Evolutionary conservation across 2,797 vertebrate genomes (phyloP).

Genomic region (Ptychobarbus kaznakovi): DNA sequence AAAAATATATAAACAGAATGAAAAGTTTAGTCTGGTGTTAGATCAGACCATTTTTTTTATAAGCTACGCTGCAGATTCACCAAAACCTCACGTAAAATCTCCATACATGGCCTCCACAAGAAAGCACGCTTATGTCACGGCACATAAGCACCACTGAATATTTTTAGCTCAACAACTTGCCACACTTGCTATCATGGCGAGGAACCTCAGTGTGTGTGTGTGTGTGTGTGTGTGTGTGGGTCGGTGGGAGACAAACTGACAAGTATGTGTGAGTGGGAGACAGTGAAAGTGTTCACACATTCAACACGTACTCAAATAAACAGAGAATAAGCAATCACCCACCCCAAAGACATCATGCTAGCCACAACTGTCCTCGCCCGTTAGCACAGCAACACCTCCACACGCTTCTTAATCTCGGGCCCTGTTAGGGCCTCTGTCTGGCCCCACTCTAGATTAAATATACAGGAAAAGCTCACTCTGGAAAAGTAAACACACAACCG

Average conservation of each 20-base stretch:
- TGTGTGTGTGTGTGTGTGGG: constrained; percentile 12
- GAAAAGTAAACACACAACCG: constrained; percentile 57
- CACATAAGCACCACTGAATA: constrained; percentile 27
- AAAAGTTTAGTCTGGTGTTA: constrained; percentile 37
- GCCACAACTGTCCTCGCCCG: constrained; percentile 11
- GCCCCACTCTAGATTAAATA: constrained; percentile 18
- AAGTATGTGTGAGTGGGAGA: constrained; percentile 17
- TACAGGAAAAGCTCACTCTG: constrained; percentile 43
- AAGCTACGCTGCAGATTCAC: neutral
- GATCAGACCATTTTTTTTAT: constrained; percentile 22
- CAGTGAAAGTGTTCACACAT: constrained; percentile 29
- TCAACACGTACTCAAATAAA: constrained; percentile 23
- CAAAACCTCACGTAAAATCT: constrained; percentile 1
- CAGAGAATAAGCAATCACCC: neutral
- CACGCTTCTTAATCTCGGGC: neutral
- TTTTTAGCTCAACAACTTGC: constrained; percentile 52
- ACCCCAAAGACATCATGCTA: neutral
- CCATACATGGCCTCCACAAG: constrained; percentile 39
- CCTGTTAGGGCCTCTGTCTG: neutral
- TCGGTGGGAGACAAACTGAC: constrained; percentile 15
- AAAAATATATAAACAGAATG: constrained; percentile 4
- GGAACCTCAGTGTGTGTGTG: constrained; percentile 25
- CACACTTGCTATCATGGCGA: constrained; percentile 20
- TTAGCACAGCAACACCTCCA: constrained; percentile 13
- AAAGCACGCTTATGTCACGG: constrained; percentile 13